Evolutionary conservation across 2,113 vertebrate species (phyloP).

Genomic region (Sterrhoptilus dennistouni): DNA sequence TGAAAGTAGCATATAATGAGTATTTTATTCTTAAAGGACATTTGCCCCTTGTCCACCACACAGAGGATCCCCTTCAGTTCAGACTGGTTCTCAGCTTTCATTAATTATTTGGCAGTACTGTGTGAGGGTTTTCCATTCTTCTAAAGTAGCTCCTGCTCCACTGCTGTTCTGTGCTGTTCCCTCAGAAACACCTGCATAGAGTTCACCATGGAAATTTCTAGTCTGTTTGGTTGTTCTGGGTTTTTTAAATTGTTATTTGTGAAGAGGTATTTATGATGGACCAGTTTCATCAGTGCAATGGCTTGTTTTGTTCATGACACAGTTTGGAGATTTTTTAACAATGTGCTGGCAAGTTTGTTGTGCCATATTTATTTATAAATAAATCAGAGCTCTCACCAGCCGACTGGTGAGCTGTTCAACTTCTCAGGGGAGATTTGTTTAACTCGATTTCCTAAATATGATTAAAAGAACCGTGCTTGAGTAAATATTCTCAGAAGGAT

Average conservation of each 20-base stretch:
- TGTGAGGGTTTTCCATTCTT: neutral
- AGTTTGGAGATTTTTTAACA: neutral
- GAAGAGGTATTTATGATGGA: neutral
- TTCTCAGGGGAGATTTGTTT: neutral
- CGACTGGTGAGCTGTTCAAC: neutral
- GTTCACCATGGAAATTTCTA: neutral
- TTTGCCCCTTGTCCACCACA: neutral
- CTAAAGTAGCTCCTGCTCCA: neutral
- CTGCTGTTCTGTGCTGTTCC: neutral
- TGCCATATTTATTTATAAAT: neutral
- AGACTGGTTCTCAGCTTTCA: neutral
- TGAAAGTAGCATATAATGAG: neutral
- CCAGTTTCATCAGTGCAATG: neutral
- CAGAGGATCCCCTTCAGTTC: neutral
- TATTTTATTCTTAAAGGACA: neutral
- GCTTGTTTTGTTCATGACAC: neutral
- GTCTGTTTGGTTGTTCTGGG: neutral
- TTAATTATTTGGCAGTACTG: neutral
- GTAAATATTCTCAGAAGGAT: neutral
- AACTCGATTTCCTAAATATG: neutral
- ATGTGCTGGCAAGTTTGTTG: neutral
- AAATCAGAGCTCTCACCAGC: neutral
- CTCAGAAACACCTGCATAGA: neutral
- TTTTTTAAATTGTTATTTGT: neutral
- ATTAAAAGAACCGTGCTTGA: neutral